These are phyloP conservation scores for Tanytarsus gracilentus DNA, from an alignment of 2,888 invertebrate species.

Conservation along the genomic window DNA sequence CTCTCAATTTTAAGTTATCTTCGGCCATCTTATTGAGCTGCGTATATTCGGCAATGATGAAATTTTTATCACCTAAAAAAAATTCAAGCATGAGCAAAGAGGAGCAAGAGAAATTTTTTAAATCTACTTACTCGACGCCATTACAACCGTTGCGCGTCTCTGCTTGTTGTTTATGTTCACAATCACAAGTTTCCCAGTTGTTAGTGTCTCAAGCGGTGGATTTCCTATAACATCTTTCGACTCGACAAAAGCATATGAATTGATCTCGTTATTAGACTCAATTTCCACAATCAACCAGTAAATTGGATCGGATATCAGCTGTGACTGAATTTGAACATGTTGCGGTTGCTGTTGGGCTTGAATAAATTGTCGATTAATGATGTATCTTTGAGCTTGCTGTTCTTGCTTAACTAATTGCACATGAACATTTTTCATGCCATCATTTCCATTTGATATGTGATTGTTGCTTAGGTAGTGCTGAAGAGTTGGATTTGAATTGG, in stretches of 20 bases:
- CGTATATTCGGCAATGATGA: conserved; percentile 30
- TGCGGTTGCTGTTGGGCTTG: neutral
- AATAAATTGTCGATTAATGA: neutral
- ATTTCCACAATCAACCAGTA: conserved; percentile 28
- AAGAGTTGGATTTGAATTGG: neutral
- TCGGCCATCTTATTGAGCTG: conserved; percentile 28
- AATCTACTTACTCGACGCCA: conserved; percentile 25
- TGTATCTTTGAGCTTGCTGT: conserved; percentile 3
- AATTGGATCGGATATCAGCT: neutral
- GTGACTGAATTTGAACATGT: neutral
- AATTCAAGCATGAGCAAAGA: neutral
- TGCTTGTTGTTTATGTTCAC: conserved; percentile 14
- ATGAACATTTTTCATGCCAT: neutral
- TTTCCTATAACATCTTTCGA: conserved; percentile 28
- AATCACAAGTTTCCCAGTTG: conserved; percentile 29
- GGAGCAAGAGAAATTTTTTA: neutral
- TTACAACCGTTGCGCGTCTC: conserved; percentile 29
- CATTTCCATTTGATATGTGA: neutral
- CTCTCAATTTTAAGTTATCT: conserved; percentile 5
- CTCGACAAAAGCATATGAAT: conserved; percentile 26
- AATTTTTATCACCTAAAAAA: conserved; percentile 30
- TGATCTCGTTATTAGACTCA: conserved; percentile 17
- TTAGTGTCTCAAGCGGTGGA: conserved; percentile 6
- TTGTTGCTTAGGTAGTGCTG: conserved; percentile 6
- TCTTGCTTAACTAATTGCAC: conserved; percentile 17